Percentiles rank a stretch among this genome's conserved stretches.
phyloP scores from a whole-genome alignment of 1,140 invertebrate genomes.

The Hylaeus anthracinus region DNA sequence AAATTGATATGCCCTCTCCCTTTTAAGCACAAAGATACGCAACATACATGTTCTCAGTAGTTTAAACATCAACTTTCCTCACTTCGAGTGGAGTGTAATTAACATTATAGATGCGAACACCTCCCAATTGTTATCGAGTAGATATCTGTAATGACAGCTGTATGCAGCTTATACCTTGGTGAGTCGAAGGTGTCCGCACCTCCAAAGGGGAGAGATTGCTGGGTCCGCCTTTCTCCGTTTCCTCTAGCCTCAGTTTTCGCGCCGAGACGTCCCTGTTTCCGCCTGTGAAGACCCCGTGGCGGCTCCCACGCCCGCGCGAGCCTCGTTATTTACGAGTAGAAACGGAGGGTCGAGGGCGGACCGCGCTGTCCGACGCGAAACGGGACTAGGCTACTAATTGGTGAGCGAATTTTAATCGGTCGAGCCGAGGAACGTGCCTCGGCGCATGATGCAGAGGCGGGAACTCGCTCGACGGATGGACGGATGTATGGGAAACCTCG shows the following conservation, averaged over 20 bases:
- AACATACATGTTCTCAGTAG: too few species aligned
- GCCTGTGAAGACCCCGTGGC: slow-evolving; percentile 44
- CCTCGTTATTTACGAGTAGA: slow-evolving; percentile 68
- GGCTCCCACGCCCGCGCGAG: slow-evolving; percentile 65
- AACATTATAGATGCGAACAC: too few species aligned
- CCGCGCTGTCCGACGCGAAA: slow-evolving; percentile 14
- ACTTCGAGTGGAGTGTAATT: too few species aligned
- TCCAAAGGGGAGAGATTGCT: not conserved
- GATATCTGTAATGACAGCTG: too few species aligned
- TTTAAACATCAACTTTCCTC: too few species aligned
- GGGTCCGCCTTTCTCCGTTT: slow-evolving; percentile 41
- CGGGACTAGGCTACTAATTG: slow-evolving; percentile 28
- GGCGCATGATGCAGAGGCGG: not conserved
- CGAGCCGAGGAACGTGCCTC: not conserved
- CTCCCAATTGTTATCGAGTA: too few species aligned
- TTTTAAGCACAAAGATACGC: too few species aligned
- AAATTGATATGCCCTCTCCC: too few species aligned
- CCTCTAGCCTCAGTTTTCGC: slow-evolving; percentile 9
- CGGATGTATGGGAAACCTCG: not conserved
- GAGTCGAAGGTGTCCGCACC: not conserved
- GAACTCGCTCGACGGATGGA: not conserved
- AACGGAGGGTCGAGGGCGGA: slow-evolving; percentile 47
- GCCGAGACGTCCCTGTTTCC: not conserved
- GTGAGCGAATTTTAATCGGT: slow-evolving; percentile 41
- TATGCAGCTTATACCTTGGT: not conserved